A percentile compares a stretch with the other conserved stretches of the same genome.
Conservation (phyloP, 2,797 vertebrate genomes). For the Melanotaenia nigrans region DNA sequence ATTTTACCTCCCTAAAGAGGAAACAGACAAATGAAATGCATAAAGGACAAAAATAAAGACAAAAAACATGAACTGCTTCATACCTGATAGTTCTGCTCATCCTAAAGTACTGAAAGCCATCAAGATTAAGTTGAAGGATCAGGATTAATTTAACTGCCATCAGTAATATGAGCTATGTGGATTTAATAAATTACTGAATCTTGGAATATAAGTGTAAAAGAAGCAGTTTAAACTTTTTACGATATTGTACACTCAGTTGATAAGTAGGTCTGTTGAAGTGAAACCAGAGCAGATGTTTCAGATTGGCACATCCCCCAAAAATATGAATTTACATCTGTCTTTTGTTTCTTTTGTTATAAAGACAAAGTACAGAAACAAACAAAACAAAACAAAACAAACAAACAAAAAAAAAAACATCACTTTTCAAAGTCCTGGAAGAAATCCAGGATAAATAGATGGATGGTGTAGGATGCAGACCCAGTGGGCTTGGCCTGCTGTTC, state of each 20-base stretch:
- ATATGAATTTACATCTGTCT: constrained; percentile 17
- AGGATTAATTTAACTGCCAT: constrained; percentile 1
- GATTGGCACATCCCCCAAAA: constrained; percentile 9
- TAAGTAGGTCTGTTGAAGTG: neutral
- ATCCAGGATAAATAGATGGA: constrained; percentile 2
- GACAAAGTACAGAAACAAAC: constrained; percentile 14
- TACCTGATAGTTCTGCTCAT: neutral
- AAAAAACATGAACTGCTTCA: constrained; percentile 7
- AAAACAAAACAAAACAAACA: too few species aligned
- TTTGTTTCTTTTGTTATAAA: constrained; percentile 27
- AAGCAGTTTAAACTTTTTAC: neutral
- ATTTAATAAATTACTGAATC: neutral
- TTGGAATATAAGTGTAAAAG: neutral
- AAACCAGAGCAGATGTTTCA: constrained; percentile 34
- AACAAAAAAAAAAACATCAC: neutral
- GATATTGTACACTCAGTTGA: neutral
- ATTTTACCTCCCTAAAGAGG: constrained; percentile 91
- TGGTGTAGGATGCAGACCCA: too few species aligned
- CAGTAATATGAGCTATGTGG: neutral
- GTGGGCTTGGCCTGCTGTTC: too few species aligned
- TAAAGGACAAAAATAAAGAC: constrained; percentile 9
- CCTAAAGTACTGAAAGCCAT: constrained; percentile 15
- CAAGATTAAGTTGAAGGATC: constrained; percentile 9
- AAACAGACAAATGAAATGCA: neutral
- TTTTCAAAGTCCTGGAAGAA: constrained; percentile 3